phyloP scores from a whole-genome alignment of 1,140 invertebrate species.

The Idris sp. region DNA sequence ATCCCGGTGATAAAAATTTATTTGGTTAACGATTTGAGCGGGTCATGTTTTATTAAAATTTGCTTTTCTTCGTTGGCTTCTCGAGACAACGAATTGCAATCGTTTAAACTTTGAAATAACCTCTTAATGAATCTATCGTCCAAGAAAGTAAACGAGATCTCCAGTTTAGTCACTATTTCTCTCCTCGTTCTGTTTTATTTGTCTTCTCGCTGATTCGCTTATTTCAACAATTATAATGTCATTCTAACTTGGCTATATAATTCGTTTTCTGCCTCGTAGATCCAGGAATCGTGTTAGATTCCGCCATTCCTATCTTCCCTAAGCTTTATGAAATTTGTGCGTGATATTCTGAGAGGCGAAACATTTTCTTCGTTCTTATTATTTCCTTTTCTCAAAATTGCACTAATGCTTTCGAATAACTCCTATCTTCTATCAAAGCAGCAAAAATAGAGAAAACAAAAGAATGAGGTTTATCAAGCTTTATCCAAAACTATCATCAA shows the following conservation, averaged over 20 bases:
- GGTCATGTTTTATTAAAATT: too few species aligned
- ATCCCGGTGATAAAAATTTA: too few species aligned
- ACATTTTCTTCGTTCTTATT: conserved; percentile 50
- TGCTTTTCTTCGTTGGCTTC: conserved; percentile 58
- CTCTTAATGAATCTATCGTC: conserved; percentile 73
- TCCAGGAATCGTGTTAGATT: conserved; percentile 62
- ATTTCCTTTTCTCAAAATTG: conserved; percentile 45
- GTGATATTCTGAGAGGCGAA: conserved; percentile 39
- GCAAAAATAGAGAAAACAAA: not conserved
- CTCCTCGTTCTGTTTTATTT: conserved; percentile 49
- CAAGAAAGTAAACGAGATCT: conserved; percentile 65
- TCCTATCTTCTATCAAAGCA: conserved; percentile 42
- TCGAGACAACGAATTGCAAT: conserved; percentile 67
- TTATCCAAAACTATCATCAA: too few species aligned
- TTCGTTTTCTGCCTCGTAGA: conserved; percentile 63
- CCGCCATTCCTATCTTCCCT: conserved; percentile 21
- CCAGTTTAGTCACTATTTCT: conserved; percentile 66
- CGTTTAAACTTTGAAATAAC: conserved; percentile 74
- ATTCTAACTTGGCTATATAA: conserved; percentile 63
- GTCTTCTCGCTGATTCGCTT: conserved; percentile 41
- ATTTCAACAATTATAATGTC: conserved; percentile 64
- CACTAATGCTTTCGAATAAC: conserved; percentile 48
- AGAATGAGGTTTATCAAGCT: not conserved
- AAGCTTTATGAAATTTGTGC: conserved; percentile 52
- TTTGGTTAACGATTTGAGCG: too few species aligned